Evolutionary conservation across 2,113 vertebrate genomes (phyloP).

Genomic region (Charadrius vociferus): DNA sequence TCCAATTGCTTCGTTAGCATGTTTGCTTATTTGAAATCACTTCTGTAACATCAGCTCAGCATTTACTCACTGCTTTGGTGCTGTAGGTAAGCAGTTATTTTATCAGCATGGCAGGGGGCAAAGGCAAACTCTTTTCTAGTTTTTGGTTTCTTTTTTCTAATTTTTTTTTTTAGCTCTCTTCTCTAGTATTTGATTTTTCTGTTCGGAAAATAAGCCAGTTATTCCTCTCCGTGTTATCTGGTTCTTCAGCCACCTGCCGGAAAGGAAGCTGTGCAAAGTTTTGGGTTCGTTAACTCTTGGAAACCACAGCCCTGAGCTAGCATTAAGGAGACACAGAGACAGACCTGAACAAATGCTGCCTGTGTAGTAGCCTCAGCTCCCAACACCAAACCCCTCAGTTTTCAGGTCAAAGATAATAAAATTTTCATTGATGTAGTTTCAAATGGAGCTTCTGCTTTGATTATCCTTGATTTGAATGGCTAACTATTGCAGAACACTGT

Average conservation of each 20-base stretch:
- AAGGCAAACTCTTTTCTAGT: background rate
- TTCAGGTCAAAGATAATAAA: background rate
- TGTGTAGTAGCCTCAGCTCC: background rate
- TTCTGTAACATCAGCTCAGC: background rate
- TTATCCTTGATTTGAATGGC: background rate
- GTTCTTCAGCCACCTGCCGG: background rate
- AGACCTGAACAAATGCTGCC: background rate
- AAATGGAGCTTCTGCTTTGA: background rate
- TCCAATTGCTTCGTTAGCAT: background rate
- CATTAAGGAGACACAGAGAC: background rate
- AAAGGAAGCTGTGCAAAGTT: background rate
- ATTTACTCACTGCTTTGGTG: background rate
- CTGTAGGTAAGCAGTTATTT: accelerated
- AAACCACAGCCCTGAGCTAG: background rate
- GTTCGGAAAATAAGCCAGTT: background rate
- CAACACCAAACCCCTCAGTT: accelerated
- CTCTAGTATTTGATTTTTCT: background rate
- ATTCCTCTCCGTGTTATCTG: background rate
- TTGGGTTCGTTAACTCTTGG: background rate
- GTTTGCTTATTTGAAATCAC: background rate
- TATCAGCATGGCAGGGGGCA: background rate
- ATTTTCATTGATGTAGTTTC: background rate
- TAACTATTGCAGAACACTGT: background rate
- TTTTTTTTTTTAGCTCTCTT: background rate
- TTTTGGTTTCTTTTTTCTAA: background rate